Percentiles rank a stretch among this genome's conserved stretches.
Conservation (phyloP, 2,797 vertebrate genomes). For the Natrix natrix region DNA sequence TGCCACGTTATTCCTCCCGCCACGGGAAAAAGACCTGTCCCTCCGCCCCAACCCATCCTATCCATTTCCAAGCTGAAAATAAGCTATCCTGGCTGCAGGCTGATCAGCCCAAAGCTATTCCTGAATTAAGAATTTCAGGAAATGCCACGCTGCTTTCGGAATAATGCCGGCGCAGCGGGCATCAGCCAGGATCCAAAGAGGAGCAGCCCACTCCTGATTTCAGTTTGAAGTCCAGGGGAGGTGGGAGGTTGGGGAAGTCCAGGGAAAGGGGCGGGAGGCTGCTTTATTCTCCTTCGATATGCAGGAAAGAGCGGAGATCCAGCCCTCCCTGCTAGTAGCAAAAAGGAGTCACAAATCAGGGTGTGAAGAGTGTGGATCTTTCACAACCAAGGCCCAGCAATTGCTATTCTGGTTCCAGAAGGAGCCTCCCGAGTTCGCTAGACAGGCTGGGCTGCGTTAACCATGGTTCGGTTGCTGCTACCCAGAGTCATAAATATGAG, state of each 20-base stretch:
- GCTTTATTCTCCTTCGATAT: background rate
- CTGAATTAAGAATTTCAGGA: conserved; percentile 24
- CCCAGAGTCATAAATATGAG: no score
- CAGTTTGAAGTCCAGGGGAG: background rate
- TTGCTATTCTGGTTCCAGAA: background rate
- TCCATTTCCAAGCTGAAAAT: background rate
- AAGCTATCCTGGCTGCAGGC: background rate
- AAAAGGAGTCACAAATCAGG: background rate
- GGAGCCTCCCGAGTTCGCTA: background rate
- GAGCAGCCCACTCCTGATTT: background rate
- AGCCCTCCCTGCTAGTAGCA: background rate
- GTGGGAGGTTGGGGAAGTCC: background rate
- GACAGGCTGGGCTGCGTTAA: background rate
- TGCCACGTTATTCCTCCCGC: background rate
- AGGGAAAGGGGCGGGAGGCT: background rate
- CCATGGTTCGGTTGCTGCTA: background rate
- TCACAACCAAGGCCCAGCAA: background rate
- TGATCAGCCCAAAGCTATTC: background rate
- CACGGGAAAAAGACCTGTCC: background rate
- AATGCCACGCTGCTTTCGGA: background rate
- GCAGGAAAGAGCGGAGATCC: background rate
- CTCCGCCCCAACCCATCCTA: accelerated
- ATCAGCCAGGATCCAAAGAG: background rate
- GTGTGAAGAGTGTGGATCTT: background rate
- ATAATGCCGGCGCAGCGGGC: background rate